phyloP scores from a whole-genome alignment of 2,888 invertebrate species.

The Tenthredo notha region DNA sequence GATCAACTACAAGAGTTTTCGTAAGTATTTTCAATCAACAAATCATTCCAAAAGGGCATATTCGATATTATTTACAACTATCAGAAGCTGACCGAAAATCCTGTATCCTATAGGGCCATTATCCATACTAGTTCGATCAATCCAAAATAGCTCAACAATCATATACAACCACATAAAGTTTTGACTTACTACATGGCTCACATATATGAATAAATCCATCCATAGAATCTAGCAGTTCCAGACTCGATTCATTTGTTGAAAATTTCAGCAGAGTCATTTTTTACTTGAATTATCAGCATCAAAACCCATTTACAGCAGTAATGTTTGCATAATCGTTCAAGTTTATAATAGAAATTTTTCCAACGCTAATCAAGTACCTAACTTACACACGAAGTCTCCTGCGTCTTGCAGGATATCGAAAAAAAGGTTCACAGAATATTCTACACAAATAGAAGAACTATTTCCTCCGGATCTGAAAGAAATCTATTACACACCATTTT shows the following conservation, averaged over 20 bases:
- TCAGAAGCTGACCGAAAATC: neutral
- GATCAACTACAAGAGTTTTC: conserved; percentile 33
- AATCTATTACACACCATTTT: conserved; percentile 24
- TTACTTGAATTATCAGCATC: neutral
- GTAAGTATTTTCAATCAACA: conserved; percentile 5
- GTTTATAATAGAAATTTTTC: neutral
- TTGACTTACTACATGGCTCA: neutral
- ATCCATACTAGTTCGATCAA: neutral
- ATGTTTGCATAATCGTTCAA: neutral
- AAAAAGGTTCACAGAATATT: conserved; percentile 22
- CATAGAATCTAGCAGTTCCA: neutral
- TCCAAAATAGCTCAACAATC: conserved; percentile 12
- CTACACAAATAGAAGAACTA: conserved; percentile 13
- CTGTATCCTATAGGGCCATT: neutral
- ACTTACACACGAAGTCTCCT: neutral
- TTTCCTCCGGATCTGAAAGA: conserved; percentile 21
- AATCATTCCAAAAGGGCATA: conserved; percentile 9
- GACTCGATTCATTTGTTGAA: neutral
- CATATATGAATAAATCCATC: neutral
- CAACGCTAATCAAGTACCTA: neutral
- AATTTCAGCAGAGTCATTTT: neutral
- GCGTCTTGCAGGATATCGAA: conserved; percentile 2
- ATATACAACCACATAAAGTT: neutral
- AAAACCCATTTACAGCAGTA: neutral
- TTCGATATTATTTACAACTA: neutral